Evolutionary conservation across 2,888 invertebrate species (phyloP), one percentile per base, ranked within the genome.

Genomic region (Cosmia trapezina): DNA sequence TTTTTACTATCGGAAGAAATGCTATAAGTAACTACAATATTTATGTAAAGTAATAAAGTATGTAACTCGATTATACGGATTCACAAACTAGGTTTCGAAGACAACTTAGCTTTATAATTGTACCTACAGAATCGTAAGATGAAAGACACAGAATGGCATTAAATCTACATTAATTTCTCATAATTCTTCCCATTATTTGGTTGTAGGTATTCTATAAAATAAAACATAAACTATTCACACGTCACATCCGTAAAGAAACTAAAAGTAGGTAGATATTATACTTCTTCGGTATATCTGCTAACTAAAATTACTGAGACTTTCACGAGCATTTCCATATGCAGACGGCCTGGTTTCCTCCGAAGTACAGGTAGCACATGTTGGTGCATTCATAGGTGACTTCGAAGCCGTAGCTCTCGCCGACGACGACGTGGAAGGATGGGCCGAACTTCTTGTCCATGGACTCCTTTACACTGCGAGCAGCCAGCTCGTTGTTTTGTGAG

Each of bases 401-500:
- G 94, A 99, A 99, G 61, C 99, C 99, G 94, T 98, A 99, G 75
- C 98, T 98, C 96, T 99, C 99, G 9, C 99, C 99, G 7, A 99
- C 98, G 0, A 99, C 98, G n/a, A 98, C 98, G 94, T 99, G 98
- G 97, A 99, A 99, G 75, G 98, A 98, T 0, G 98, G 98, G 5
- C 99, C 99, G 93, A 98, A 99, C 92, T 98, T 99, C 94, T 99
- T 99, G 94, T 99, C 99, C 98, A 99, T 97, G 61, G 97, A 97
- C 88, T 99, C 99, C 94, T 99, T 99, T 70, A 99, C 98, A 97
- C 98, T 97, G 86, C 97, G 97, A n/a, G 99, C 99, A 0, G 99
- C 99, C 84, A 97, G 96, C 97, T 99, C 97, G 88, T 99, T 98
- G 94, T 99, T 99, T 11, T 97, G 95, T 0, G 98, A 96, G 94